These are phyloP conservation scores for Ditula angustiorana DNA, from an alignment of 2,888 invertebrate species.

Conservation along the genomic window DNA sequence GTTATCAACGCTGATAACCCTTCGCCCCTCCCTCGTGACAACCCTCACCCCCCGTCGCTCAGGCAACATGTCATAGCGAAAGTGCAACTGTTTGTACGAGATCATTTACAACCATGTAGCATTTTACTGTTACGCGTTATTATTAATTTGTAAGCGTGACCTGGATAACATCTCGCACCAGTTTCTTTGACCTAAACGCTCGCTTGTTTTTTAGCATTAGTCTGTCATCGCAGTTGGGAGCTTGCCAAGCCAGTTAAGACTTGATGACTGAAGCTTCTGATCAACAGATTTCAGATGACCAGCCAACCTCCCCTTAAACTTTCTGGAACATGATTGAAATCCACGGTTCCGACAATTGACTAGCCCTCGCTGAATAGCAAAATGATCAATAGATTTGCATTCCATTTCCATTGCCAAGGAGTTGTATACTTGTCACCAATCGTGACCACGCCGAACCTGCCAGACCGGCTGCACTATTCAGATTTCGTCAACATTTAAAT, in stretches of 20 bases:
- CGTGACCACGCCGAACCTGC: conserved; percentile 38
- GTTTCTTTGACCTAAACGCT: conserved; percentile 2
- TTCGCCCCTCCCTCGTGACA: conserved; percentile 60
- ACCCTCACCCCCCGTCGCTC: conserved; percentile 48
- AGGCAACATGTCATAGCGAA: conserved; percentile 59
- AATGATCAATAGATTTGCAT: conserved; percentile 38
- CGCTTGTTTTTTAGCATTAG: conserved; percentile 1
- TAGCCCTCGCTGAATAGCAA: conserved; percentile 34
- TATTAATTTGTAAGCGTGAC: conserved; percentile 18
- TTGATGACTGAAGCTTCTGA: conserved; percentile 18
- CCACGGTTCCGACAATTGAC: conserved; percentile 15
- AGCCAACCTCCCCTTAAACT: conserved; percentile 9
- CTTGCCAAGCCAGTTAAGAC: conserved; percentile 30
- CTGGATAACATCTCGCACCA: conserved; percentile 11
- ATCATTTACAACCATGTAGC: conserved; percentile 18
- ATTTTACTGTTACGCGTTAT: conserved; percentile 18
- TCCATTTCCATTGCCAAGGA: conserved; percentile 40
- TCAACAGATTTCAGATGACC: conserved; percentile 3
- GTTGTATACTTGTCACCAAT: conserved; percentile 36
- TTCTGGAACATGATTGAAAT: conserved; percentile 8
- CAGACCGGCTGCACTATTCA: conserved; percentile 26
- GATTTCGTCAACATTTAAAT: conserved; percentile 18
- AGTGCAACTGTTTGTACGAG: conserved; percentile 42
- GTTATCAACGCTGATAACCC: conserved; percentile 81
- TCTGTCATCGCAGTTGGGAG: conserved; percentile 26